phyloP scores from a whole-genome alignment of 2,113 vertebrate genomes.

The Sialia sialis region DNA sequence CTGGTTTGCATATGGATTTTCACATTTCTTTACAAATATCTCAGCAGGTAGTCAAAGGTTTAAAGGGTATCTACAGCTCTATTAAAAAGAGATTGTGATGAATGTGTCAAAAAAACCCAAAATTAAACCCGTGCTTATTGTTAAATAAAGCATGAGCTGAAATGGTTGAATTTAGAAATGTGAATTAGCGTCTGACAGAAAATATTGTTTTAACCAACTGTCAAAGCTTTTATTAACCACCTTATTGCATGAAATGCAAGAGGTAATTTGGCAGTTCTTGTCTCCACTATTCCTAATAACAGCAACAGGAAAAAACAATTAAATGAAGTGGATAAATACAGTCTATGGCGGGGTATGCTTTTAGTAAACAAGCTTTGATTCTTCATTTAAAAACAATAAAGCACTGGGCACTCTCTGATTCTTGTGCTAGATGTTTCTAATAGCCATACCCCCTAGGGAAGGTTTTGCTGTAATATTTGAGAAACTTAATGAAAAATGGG shows the following conservation, averaged over 20 bases:
- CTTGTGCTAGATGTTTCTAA: conserved; percentile 49
- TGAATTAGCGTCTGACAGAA: conserved; percentile 16
- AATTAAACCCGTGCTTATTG: background rate
- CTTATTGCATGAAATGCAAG: conserved; percentile 24
- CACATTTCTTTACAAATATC: conserved; percentile 18
- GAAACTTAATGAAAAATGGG: conserved; percentile 4
- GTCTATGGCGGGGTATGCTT: conserved; percentile 31
- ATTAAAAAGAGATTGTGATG: conserved; percentile 36
- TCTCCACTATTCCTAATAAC: conserved; percentile 25
- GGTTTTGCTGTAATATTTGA: conserved; percentile 10
- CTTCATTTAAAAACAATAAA: conserved; percentile 40
- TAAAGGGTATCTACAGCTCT: conserved; percentile 26
- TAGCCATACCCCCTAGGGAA: conserved; percentile 43
- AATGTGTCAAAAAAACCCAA: background rate
- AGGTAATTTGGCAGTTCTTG: conserved; percentile 34
- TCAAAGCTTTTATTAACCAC: conserved; percentile 1
- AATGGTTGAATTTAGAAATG: background rate
- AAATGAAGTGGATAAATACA: conserved; percentile 37
- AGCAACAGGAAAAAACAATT: background rate
- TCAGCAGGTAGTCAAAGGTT: conserved; percentile 66
- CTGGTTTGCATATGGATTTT: background rate
- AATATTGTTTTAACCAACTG: background rate
- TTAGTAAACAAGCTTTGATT: conserved; percentile 52
- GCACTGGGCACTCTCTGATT: conserved; percentile 16
- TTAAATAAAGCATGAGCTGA: background rate